Evolutionary conservation across 2,113 vertebrate genomes (phyloP).

Genomic region (Nyctibius bracteatus): DNA sequence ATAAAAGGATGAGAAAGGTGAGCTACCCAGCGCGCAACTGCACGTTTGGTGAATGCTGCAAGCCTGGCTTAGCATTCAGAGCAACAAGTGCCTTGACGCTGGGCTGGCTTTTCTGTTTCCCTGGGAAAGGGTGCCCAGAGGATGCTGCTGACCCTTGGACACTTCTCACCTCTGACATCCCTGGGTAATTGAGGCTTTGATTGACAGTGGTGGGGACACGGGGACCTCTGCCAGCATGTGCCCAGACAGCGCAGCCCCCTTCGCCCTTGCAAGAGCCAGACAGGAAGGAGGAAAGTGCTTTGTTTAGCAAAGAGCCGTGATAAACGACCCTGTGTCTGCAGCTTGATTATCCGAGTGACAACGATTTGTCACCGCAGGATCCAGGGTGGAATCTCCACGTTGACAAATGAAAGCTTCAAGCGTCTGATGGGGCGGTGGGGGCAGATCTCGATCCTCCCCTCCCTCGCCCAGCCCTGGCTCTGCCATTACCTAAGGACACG

Average conservation of each 20-base stretch:
- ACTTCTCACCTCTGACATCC: not conserved
- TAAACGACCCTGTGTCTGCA: not conserved
- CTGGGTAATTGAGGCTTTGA: not conserved
- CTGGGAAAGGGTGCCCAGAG: not conserved
- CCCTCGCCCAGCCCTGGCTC: not conserved
- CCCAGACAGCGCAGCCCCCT: not conserved
- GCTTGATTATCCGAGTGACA: not conserved
- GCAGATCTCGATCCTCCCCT: not conserved
- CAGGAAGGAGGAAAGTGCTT: not conserved
- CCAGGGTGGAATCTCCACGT: not conserved
- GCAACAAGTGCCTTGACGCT: not conserved
- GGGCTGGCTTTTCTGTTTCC: not conserved
- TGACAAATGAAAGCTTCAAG: not conserved
- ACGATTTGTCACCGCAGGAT: not conserved
- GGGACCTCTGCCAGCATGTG: not conserved
- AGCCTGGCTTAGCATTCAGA: not conserved
- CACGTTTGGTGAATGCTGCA: not conserved
- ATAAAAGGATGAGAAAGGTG: not conserved
- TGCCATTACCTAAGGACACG: not conserved
- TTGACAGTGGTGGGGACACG: not conserved
- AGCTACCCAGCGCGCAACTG: not conserved
- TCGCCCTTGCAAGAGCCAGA: not conserved
- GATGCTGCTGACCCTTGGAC: not conserved
- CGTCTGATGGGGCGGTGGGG: not conserved
- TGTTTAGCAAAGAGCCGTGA: not conserved